Base-by-base conservation (phyloP, 2,113 vertebrate genomes). In the Nyctereutes procyonoides region DNA sequence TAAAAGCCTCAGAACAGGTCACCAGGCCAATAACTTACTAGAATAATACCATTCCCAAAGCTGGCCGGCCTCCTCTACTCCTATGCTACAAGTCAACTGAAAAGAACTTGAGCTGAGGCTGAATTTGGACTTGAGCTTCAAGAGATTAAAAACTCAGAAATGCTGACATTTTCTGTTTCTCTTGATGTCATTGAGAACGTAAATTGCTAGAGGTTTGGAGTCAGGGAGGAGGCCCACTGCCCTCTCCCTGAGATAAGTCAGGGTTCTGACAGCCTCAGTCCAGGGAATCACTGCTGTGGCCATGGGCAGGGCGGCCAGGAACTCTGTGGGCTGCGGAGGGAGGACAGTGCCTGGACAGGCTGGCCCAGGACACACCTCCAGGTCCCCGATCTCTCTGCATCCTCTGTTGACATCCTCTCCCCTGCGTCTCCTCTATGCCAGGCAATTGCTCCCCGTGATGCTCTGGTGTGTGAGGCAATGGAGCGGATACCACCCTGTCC, bases 51-150 rank as follows among this genome's bases (percentile, higher is more conserved):
- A 17, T 32, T 74, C 51, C 63, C 85, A 58, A 71, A 83, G 63
- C 17, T 19, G 69, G n/a, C 8, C 8, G 32, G 58, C 5, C 63
- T 63, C 22, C 73, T 79, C 69, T 69, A 4, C 5, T 17, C 48
- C 30, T 35, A 5, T 32, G 20, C 53, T 76, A n/a, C 26, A 77
- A n/a, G 71, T 69, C 35, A n/a, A 5, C 88, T 63, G 12, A 88
- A 32, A 67, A 63, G 20, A 84, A 84, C 17, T 63, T 79, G 14
- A 96, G 83, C 15, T 5, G n/a, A 89, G 35, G 16, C n/a, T 81
- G 30, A 55, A 74, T 63, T 86, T 89, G 84, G 87, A 86, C 53
- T 58, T 91, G 69, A 65, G 20, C 11, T 80, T 69, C 48, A 71
- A 86, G 43, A 2, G 43, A 32, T 22, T 22, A 53, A 71, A 63